Evolutionary conservation across 2,888 invertebrate species (phyloP).

Genomic region (Cataglyphis rosenhaueri): DNA sequence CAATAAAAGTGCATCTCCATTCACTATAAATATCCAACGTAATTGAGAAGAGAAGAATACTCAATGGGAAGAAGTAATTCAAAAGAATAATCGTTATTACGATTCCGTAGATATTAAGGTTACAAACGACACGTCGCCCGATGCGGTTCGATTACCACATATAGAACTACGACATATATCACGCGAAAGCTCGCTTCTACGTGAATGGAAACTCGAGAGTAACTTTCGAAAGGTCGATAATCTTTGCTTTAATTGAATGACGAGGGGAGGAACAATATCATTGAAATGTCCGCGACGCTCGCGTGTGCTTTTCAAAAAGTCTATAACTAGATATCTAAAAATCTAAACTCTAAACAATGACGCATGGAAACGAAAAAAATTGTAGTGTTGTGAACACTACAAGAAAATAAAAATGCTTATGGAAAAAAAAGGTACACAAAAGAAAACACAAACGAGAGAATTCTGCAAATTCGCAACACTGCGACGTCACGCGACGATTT

Average conservation of each 20-base stretch:
- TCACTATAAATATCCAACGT: conserved; percentile 2
- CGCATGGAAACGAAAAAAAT: not conserved
- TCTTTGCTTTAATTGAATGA: conserved; percentile 76
- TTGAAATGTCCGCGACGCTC: conserved; percentile 70
- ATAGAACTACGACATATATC: conserved; percentile 53
- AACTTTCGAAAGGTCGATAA: conserved; percentile 72
- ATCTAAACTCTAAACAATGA: not conserved
- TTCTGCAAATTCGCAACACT: conserved; percentile 64
- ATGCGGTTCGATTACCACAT: conserved; percentile 60
- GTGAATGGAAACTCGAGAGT: conserved; percentile 41
- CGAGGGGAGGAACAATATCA: conserved; percentile 74
- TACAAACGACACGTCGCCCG: conserved; percentile 65
- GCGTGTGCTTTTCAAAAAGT: conserved; percentile 30
- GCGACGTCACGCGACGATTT: conserved; percentile 73
- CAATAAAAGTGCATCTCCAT: conserved; percentile 6
- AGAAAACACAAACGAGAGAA: not conserved
- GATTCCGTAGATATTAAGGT: conserved; percentile 58
- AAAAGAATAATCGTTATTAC: conserved; percentile 50
- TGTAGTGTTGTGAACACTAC: not conserved
- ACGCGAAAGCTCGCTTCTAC: conserved; percentile 50
- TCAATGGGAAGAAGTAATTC: conserved; percentile 31
- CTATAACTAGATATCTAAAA: not conserved
- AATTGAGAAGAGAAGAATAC: conserved; percentile 35
- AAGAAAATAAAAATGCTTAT: conserved; percentile 20
- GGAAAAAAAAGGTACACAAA: conserved; percentile 38